Evolutionary conservation across 1,140 invertebrate genomes (phyloP), one percentile per base, ranked within the genome.

Genomic region (Diorhabda sublineata): DNA sequence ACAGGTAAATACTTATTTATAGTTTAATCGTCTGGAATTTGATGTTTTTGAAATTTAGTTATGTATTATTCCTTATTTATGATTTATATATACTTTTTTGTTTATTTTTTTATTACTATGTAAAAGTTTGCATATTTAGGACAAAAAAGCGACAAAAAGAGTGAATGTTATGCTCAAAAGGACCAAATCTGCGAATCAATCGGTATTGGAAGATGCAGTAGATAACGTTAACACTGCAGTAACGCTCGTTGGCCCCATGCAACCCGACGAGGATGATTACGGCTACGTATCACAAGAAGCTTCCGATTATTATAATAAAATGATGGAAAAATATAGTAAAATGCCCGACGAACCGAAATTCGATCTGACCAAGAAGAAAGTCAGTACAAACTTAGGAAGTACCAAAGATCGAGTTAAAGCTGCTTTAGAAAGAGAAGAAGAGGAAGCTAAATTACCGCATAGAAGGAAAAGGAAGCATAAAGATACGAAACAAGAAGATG

Each of bases 231-330:
- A 92, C 73, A 93, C 92, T 63, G 89, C 89, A 58, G 85, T 92
- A 45, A 92, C 91, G 0, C 82, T 89, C 45, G 86, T 87, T 74
- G 89, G 88, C 26, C 87, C 87, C 4, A 86, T 86, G n/a, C 92
- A 93, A 75, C 91, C 91, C 0, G 93, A 95, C 77, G 92, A 94
- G 80, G 94, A 96, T 84, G 93, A 96, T 78, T 96, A 95, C 79
- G 91, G 93, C 4, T 96, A 94, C 78, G 91, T 91, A 9, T 95
- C 93, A 0, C 90, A 90, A 74, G 90, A 90, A 79, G 91, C 92
- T 1, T 87, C 90, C 64, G 89, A 89, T 44, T 86, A 92, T 71
- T 94, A 94, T 81, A 87, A 90, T 69, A 91, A 93, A 79, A 88
- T 95, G 81, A 92, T 95, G 84, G 88, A 91, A 67, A 93, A 94